A percentile compares a stretch with the other conserved stretches of the same genome.
These are phyloP conservation scores for Ptilonorhynchus violaceus DNA, from an alignment of 2,113 vertebrate genomes.

Conservation along the genomic window DNA sequence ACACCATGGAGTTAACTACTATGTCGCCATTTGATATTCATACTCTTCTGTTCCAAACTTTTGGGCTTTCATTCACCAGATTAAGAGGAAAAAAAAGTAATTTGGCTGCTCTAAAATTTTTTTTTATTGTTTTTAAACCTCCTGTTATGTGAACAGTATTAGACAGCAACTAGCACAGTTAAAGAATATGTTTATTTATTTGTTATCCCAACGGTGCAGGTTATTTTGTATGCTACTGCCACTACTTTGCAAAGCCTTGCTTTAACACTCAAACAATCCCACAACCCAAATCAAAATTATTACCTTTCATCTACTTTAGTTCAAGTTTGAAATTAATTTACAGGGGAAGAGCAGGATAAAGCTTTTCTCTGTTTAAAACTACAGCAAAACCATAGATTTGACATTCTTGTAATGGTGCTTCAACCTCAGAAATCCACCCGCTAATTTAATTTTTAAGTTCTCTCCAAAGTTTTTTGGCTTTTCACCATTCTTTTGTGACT, in stretches of 20 bases:
- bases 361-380: neutral
- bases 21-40: accelerated
- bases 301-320: neutral
- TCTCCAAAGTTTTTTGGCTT: neutral
- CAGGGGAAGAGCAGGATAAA: neutral
- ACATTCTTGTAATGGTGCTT: neutral
- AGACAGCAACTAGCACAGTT: neutral
- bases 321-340: neutral
- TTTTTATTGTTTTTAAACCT: neutral
- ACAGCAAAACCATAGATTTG: neutral
- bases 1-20: accelerated
- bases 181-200: neutral
- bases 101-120: neutral
- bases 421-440: neutral
- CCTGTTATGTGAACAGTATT: neutral
- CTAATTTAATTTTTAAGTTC: neutral
- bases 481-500: neutral
- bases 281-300: neutral
- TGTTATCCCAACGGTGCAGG: neutral
- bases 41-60: neutral
- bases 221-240: neutral
- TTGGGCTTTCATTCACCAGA: neutral
- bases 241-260: neutral
- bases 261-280: neutral
- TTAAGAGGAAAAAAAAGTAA: neutral